Evolutionary conservation across 1,140 invertebrate genomes (phyloP).

Genomic region (Neoseiulus cucumeris): DNA sequence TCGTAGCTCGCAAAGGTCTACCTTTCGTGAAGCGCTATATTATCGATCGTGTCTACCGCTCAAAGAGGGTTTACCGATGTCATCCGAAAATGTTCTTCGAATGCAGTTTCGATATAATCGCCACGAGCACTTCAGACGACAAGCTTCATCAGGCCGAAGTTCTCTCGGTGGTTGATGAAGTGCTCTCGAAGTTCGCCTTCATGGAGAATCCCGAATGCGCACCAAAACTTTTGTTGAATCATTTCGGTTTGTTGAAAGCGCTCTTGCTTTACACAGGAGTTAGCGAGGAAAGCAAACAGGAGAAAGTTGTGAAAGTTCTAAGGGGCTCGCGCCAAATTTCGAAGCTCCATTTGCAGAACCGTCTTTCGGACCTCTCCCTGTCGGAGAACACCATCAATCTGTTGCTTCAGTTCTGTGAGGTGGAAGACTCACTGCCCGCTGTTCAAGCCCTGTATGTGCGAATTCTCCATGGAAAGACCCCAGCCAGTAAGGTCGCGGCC

Average conservation of each 20-base stretch:
- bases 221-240: conserved; percentile 57
- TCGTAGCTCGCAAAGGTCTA: conserved; percentile 57
- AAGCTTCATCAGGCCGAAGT: conserved; percentile 59
- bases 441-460: conserved; percentile 24
- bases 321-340: conserved; percentile 22
- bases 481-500: conserved; percentile 41
- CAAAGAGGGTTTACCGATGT: conserved; percentile 55
- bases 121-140: conserved; percentile 30
- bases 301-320: conserved; percentile 25
- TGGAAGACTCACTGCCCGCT: conserved; percentile 43
- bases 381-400: conserved; percentile 44
- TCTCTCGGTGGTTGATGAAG: conserved; percentile 50
- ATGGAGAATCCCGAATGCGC: conserved; percentile 37
- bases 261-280: conserved; percentile 60
- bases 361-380: conserved; percentile 43
- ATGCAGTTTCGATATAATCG: conserved; percentile 81
- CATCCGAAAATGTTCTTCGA: conserved; percentile 72
- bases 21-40: conserved; percentile 57
- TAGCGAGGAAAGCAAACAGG: conserved; percentile 43
- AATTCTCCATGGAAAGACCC: conserved; percentile 32
- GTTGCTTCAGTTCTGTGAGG: conserved; percentile 47
- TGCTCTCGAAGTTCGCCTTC: conserved; percentile 46
- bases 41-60: conserved; percentile 64
- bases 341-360: conserved; percentile 47
- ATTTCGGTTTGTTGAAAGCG: conserved; percentile 51